These are phyloP conservation scores for Champsocephalus gunnari DNA, from an alignment of 2,797 vertebrate genomes.

Conservation along the genomic window DNA sequence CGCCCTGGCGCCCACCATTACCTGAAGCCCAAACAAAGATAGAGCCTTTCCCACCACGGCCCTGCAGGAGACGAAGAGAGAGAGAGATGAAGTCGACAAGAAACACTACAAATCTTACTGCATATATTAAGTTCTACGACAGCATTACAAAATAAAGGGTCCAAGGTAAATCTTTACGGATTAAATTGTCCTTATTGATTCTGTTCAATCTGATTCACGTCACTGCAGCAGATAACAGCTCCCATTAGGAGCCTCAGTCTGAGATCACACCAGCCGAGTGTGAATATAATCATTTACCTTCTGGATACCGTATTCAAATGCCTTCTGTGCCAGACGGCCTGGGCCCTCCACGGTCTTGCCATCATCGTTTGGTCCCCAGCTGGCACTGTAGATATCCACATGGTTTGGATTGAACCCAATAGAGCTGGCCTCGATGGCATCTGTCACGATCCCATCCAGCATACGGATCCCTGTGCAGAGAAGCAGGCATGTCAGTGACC, in stretches of 20 bases:
- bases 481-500: background rate
- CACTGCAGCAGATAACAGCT: conserved; percentile 16
- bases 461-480: conserved; percentile 90
- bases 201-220: conserved; percentile 33
- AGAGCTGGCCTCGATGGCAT: conserved; percentile 98
- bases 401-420: conserved; percentile 97
- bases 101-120: background rate
- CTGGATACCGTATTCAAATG: conserved; percentile 96
- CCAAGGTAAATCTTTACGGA: conserved; percentile 3
- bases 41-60: conserved; percentile 96
- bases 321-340: conserved; percentile 94
- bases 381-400: conserved; percentile 98
- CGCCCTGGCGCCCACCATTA: conserved; percentile 97
- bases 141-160: background rate
- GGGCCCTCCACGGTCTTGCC: conserved; percentile 98
- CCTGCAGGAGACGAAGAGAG: conserved; percentile 77
- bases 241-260: conserved; percentile 21
- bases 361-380: conserved; percentile 98
- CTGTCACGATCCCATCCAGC: conserved; percentile 97
- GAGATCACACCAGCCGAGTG: conserved; percentile 18
- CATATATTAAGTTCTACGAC: background rate
- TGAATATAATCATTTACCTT: conserved; percentile 83
- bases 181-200: conserved; percentile 38
- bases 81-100: background rate
- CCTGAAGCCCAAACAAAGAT: conserved; percentile 99